phyloP scores from a whole-genome alignment of 2,797 vertebrate species.

The Oophaga sylvatica region DNA sequence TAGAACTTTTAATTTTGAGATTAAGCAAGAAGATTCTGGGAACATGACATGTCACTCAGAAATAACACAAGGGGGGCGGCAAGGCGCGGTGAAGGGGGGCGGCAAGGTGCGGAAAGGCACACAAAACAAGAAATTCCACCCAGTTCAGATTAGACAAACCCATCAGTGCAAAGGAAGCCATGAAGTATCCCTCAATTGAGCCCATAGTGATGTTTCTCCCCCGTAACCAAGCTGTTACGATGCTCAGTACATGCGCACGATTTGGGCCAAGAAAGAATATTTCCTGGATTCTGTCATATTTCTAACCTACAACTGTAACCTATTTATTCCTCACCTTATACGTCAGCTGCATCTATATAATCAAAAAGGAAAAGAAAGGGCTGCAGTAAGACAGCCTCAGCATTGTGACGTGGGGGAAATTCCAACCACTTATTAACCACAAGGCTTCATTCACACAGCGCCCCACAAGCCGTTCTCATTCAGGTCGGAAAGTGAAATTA shows the following conservation, averaged over 20 bases:
- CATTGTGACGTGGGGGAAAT: not conserved
- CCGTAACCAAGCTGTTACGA: not conserved
- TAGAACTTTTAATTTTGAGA: too few relatives aligned
- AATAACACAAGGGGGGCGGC: too few relatives aligned
- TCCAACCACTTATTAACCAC: conserved; percentile 6
- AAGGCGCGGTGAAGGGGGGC: too few relatives aligned
- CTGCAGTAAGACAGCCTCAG: not conserved
- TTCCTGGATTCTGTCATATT: not conserved
- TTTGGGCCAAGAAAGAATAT: not conserved
- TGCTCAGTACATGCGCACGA: not conserved
- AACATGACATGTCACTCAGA: too few relatives aligned
- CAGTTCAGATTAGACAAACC: too few relatives aligned
- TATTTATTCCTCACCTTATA: too few relatives aligned
- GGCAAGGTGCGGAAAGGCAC: too few relatives aligned
- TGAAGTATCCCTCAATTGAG: too few relatives aligned
- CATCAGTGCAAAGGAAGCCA: too few relatives aligned
- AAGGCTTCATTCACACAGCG: conserved; percentile 12
- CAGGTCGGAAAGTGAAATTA: not conserved
- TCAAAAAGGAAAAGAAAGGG: not conserved
- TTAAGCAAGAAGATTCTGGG: too few relatives aligned
- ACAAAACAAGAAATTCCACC: too few relatives aligned
- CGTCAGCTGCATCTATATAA: not conserved
- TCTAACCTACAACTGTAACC: not conserved
- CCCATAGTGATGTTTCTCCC: too few relatives aligned
- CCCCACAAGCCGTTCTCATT: not conserved